These are phyloP conservation scores for Cataglyphis rosenhaueri DNA, from an alignment of 2,888 invertebrate genomes.

Conservation along the genomic window DNA sequence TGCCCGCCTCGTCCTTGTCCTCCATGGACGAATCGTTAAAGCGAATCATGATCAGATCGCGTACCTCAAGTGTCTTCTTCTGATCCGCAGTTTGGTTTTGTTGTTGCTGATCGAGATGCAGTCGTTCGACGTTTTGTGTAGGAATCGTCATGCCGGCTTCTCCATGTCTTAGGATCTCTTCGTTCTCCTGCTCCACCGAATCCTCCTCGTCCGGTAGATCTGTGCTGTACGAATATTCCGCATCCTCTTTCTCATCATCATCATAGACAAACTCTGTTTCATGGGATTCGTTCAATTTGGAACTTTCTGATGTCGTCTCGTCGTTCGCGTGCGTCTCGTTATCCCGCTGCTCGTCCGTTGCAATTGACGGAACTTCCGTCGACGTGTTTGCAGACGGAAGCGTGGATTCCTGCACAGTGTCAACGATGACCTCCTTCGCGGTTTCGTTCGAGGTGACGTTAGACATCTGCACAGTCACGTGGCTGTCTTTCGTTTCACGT, in stretches of 20 bases:
- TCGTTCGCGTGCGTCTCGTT: constrained; percentile 48
- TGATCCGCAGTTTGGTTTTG: constrained; percentile 5
- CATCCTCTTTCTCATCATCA: constrained; percentile 73
- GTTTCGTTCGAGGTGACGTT: constrained; percentile 64
- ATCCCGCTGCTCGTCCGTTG: constrained; percentile 39
- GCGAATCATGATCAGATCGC: constrained; percentile 32
- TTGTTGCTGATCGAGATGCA: constrained; percentile 36
- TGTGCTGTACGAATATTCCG: constrained; percentile 63
- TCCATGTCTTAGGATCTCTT: constrained; percentile 80
- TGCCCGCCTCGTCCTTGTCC: constrained; percentile 66
- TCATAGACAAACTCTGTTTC: constrained; percentile 69
- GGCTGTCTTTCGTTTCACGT: constrained; percentile 26
- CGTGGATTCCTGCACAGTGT: constrained; percentile 57
- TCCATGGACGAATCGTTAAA: constrained; percentile 57
- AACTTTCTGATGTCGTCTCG: not conserved
- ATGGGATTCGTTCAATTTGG: constrained; percentile 37
- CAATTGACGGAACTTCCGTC: constrained; percentile 33
- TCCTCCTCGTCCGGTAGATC: constrained; percentile 76
- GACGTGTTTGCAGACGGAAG: constrained; percentile 19
- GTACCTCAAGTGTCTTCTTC: constrained; percentile 10
- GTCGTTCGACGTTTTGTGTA: constrained; percentile 47
- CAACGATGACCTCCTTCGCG: constrained; percentile 65
- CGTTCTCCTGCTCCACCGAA: constrained; percentile 72
- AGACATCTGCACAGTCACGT: constrained; percentile 57
- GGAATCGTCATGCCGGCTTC: constrained; percentile 80